These are phyloP conservation scores for Sminthurides aquaticus DNA, from an alignment of 2,888 invertebrate species.

Conservation along the genomic window DNA sequence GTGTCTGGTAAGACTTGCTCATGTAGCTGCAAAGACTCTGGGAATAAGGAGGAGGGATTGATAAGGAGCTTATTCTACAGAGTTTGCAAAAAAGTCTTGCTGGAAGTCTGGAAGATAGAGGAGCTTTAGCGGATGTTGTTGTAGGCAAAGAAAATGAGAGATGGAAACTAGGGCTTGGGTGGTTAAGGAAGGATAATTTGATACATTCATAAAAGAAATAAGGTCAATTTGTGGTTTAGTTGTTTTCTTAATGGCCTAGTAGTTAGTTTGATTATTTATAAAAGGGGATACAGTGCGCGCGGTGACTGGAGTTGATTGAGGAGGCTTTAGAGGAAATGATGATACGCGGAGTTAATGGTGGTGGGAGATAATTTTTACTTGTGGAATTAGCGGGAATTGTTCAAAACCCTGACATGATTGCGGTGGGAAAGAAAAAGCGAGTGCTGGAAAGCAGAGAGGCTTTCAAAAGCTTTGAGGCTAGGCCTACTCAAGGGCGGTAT, in stretches of 20 bases:
- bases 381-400: not conserved
- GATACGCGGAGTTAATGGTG: not conserved
- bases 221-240: not conserved
- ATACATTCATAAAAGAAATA: constrained; percentile 1
- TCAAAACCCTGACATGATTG: not conserved
- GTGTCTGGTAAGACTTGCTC: too few species aligned
- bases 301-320: not conserved
- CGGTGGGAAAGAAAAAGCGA: not conserved
- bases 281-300: not conserved
- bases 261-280: not conserved
- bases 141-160: not conserved
- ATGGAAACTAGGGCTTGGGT: not conserved
- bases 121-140: too few species aligned
- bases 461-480: too few species aligned
- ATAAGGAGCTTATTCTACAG: too few species aligned
- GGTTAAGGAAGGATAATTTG: not conserved
- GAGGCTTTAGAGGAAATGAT: not conserved
- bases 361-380: not conserved
- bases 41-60: too few species aligned
- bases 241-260: not conserved
- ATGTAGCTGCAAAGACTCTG: too few species aligned
- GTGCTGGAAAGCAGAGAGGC: too few species aligned
- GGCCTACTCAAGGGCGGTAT: too few species aligned
- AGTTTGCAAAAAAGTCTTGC: too few species aligned
- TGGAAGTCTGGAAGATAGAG: too few species aligned